These are phyloP conservation scores for Mamestra brassicae DNA, from an alignment of 2,888 invertebrate genomes.

Conservation along the genomic window DNA sequence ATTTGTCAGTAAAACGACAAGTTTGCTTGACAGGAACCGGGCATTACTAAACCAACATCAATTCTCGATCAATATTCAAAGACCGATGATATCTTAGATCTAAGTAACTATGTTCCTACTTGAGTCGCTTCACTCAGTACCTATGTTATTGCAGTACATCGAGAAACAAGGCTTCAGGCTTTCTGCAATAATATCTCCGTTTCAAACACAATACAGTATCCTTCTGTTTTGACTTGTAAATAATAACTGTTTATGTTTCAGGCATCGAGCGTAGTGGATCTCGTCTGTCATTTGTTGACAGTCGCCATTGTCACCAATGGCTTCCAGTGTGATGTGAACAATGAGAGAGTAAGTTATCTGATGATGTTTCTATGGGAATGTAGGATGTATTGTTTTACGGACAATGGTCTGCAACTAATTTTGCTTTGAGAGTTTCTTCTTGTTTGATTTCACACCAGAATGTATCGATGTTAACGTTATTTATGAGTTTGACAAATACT, in stretches of 20 bases:
- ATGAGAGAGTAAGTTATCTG: constrained; percentile 74
- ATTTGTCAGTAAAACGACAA: too few relatives aligned
- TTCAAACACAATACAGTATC: constrained; percentile 23
- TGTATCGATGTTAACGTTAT: neutral
- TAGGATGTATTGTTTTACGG: constrained; percentile 25
- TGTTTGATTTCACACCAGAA: neutral
- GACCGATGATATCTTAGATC: neutral
- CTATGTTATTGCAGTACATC: constrained; percentile 20
- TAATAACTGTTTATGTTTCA: constrained; percentile 70
- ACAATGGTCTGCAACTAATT: constrained; percentile 12
- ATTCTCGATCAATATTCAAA: neutral
- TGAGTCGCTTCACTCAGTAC: neutral
- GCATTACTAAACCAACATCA: too few relatives aligned
- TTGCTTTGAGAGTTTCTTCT: neutral
- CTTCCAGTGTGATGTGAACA: constrained; percentile 81
- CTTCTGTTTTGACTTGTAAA: constrained; percentile 36
- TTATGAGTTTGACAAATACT: neutral
- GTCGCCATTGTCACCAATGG: constrained; percentile 78
- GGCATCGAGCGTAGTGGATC: constrained; percentile 79
- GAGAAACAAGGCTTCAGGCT: neutral
- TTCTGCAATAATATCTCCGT: constrained; percentile 35
- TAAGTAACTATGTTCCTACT: neutral
- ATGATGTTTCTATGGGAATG: constrained; percentile 25
- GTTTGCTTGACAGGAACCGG: too few relatives aligned
- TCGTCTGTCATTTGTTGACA: constrained; percentile 76